Evolutionary conservation across 2,888 invertebrate genomes (phyloP), one percentile per base, ranked within the genome.

Genomic region (Uropetala carovei): DNA sequence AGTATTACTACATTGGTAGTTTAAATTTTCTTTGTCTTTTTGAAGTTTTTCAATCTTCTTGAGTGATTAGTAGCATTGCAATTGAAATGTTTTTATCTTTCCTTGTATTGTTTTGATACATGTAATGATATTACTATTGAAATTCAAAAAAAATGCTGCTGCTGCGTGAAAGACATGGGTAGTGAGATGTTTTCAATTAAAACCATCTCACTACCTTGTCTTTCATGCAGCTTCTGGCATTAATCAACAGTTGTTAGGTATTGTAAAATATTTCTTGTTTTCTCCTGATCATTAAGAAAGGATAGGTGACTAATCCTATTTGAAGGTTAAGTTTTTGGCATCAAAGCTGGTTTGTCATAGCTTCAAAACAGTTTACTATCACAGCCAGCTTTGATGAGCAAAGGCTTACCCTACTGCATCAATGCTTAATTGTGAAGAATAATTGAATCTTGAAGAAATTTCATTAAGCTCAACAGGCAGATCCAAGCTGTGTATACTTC

Each of bases 311-410:
- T 11, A 27, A 18, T 64, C 60, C 13, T 60, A 16, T 43, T 30
- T 75, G 30, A 92, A 93, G 94, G 95, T 94, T 95, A 96, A 95
- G 95, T 96, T 96, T 96, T 95, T 96, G 96, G 96, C 97, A 96
- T 97, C 97, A 97, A 97, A 97, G 97, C 96, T 96, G 97, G 97
- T 96, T 96, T 97, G 97, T 98, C 96, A 97, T 98, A 98, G 97
- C 96, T 95, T 95, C 93, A 94, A 93, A 95, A 94, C 95, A 95
- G 94, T 94, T 89, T 89, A 89, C 98, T 98, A 98, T 98, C 98
- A 98, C 98, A 98, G 98, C 98, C 98, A 98, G 98, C 98, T 98
- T 98, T 98, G 98, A 98, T 98, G 98, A 98, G 97, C 98, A 98
- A 95, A 96, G 96, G 96, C 96, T 95, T 96, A 96, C 64, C 89